Percentiles rank a stretch among this genome's conserved stretches.
Evolutionary conservation across 2,888 invertebrate species (phyloP).

Genomic region (Branchipolynoe longqiensis): DNA sequence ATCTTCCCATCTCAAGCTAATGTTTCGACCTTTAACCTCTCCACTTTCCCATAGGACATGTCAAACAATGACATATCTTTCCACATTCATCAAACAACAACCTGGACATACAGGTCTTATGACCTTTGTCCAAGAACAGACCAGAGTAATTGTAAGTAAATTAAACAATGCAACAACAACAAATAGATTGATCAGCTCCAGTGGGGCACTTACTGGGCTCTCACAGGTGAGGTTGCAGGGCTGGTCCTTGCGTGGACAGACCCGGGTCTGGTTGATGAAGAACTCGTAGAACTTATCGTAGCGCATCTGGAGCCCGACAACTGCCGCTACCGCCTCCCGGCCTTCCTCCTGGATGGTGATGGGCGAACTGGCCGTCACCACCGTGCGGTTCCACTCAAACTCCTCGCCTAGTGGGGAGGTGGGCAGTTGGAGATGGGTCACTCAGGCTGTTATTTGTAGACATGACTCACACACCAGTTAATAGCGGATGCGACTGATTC

Average conservation of each 20-base stretch:
- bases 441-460: no score
- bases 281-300: slow-evolving; percentile 66
- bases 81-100: no score
- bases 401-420: slow-evolving; percentile 20
- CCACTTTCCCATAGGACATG: no score
- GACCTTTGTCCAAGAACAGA: neutral
- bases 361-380: slow-evolving; percentile 72
- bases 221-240: slow-evolving; percentile 64
- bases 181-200: neutral
- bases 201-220: slow-evolving; percentile 54
- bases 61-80: no score
- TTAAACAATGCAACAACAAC: no score
- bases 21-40: no score
- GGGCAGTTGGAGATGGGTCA: no score
- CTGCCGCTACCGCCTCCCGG: slow-evolving; percentile 71
- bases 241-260: slow-evolving; percentile 39
- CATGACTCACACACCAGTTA: no score
- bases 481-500: no score
- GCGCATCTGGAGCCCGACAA: slow-evolving; percentile 75
- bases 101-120: neutral
- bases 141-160: no score
- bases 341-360: slow-evolving; percentile 65
- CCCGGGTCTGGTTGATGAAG: slow-evolving; percentile 61
- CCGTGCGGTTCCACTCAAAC: slow-evolving; percentile 59
- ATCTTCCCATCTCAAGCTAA: no score